A percentile compares a stretch with the other conserved stretches of the same genome.
Conservation (phyloP, 2,113 vertebrate genomes). For the Clarias magur region DNA sequence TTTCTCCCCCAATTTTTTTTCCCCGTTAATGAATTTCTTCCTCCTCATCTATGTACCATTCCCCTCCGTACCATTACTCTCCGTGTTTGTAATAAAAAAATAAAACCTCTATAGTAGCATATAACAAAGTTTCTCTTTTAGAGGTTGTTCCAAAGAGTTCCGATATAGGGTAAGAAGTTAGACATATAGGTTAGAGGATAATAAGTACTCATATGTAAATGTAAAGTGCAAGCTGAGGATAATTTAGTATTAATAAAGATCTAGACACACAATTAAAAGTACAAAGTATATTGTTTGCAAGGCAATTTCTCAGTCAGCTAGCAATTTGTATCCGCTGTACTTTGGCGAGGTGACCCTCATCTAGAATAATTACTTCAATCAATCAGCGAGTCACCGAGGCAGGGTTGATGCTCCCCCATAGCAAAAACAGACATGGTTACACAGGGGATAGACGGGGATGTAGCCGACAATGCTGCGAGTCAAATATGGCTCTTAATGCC, state of each 20-base stretch:
- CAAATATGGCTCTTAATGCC: slow-evolving; percentile 10
- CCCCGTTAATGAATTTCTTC: no score
- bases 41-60: no score
- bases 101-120: background rate
- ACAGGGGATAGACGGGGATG: background rate
- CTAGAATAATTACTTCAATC: slow-evolving; percentile 50
- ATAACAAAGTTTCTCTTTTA: background rate
- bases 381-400: slow-evolving; percentile 42
- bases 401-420: slow-evolving; percentile 1
- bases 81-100: background rate
- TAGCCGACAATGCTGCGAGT: slow-evolving; percentile 56
- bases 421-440: background rate
- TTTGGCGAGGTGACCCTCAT: slow-evolving; percentile 31
- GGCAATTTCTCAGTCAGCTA: slow-evolving; percentile 27
- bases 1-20: no score
- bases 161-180: background rate
- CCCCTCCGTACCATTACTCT: background rate
- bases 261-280: slow-evolving; percentile 27
- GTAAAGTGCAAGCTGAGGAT: background rate
- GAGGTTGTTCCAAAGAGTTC: background rate
- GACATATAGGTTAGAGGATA: background rate
- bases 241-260: slow-evolving; percentile 4
- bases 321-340: slow-evolving; percentile 33
- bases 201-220: background rate
- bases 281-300: slow-evolving; percentile 10